A percentile compares a stretch with the other conserved stretches of the same genome.
These are phyloP conservation scores for Pelosia muscerda DNA, from an alignment of 2,888 invertebrate species.

Conservation along the genomic window DNA sequence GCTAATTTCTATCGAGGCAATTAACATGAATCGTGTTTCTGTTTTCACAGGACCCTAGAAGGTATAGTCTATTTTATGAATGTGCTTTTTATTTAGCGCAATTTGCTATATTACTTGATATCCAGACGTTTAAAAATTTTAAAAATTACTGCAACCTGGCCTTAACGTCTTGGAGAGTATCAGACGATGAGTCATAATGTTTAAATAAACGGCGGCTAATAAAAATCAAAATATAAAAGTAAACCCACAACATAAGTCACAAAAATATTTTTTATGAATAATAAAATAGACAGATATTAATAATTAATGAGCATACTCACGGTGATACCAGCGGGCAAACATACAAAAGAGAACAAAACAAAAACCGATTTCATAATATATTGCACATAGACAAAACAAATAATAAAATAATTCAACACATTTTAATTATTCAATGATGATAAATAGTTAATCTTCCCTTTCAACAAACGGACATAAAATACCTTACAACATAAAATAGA, in stretches of 20 bases:
- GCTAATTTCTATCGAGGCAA: too few relatives aligned
- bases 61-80: too few relatives aligned
- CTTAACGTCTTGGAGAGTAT: too few relatives aligned
- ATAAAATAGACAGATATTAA: neutral
- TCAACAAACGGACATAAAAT: neutral
- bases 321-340: neutral
- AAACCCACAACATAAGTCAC: neutral
- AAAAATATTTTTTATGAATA: neutral
- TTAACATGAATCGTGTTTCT: too few relatives aligned
- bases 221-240: neutral
- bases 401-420: neutral
- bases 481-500: too few relatives aligned
- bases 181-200: neutral
- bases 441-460: neutral
- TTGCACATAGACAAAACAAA: neutral
- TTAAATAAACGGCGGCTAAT: neutral
- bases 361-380: neutral
- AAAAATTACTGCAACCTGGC: too few relatives aligned
- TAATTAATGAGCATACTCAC: slow-evolving; percentile 1
- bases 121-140: too few relatives aligned
- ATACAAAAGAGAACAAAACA: neutral
- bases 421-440: neutral
- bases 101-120: too few relatives aligned
- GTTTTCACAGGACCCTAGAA: too few relatives aligned
- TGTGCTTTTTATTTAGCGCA: too few relatives aligned